These are phyloP conservation scores for Bicyclus anynana DNA, from an alignment of 1,140 invertebrate species.

Conservation along the genomic window DNA sequence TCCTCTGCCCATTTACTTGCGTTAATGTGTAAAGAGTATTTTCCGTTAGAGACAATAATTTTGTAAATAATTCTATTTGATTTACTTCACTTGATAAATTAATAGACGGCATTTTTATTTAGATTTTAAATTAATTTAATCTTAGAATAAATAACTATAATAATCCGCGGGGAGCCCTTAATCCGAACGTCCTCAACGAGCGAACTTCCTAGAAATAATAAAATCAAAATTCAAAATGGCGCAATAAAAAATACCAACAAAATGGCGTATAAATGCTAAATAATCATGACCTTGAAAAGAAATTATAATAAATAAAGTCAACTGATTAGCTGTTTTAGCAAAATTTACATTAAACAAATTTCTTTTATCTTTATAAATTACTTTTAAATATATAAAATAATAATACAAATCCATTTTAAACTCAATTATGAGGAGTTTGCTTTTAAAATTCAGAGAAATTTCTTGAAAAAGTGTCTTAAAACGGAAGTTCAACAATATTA, in stretches of 20 bases:
- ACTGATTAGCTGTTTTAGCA: background rate
- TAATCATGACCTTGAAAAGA: constrained; percentile 37
- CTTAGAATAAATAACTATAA: constrained; percentile 56
- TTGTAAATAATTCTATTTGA: constrained; percentile 71
- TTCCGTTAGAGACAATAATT: constrained; percentile 69
- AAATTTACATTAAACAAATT: background rate
- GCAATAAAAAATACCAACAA: constrained; percentile 37
- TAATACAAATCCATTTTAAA: too few species aligned
- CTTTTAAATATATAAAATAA: background rate
- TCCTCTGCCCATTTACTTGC: constrained; percentile 72
- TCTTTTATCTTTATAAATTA: background rate
- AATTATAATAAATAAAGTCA: background rate
- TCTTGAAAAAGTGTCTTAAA: background rate
- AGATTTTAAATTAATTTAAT: constrained; percentile 34
- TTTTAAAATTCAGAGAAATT: too few species aligned
- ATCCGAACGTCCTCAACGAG: constrained; percentile 30
- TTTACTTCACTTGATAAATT: constrained; percentile 72
- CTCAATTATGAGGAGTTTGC: too few species aligned
- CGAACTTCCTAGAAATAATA: constrained; percentile 35
- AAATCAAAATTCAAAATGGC: constrained; percentile 35
- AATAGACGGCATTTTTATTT: constrained; percentile 58
- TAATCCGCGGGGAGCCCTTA: constrained; percentile 35
- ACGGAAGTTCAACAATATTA: background rate
- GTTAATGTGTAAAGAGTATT: constrained; percentile 68
- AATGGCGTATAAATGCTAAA: constrained; percentile 34